Conservation (phyloP, 1,140 invertebrate genomes). For the Tribolium madens region DNA sequence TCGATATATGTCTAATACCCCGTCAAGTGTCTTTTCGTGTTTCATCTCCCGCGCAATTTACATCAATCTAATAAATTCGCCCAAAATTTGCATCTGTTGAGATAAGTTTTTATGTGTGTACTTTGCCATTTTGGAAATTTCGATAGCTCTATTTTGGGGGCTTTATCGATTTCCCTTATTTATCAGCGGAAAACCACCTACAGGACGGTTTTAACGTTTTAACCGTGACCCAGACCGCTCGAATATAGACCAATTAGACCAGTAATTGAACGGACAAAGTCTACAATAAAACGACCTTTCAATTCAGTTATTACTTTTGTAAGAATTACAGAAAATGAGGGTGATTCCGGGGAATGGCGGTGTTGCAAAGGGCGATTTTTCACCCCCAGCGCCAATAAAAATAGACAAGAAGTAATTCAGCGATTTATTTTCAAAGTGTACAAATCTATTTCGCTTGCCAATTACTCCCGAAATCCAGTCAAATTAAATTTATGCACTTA, state of each 20-base stretch:
- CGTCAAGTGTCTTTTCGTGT: constrained; percentile 17
- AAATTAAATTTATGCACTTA: background rate
- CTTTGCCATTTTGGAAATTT: background rate
- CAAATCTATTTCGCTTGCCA: background rate
- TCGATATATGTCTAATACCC: constrained; percentile 1
- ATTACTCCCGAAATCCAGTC: background rate
- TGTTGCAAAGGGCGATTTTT: background rate
- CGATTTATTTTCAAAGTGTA: background rate
- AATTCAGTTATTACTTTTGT: background rate
- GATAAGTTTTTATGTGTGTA: background rate
- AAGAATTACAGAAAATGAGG: too few species aligned
- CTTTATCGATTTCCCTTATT: too few species aligned
- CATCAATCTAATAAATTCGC: constrained; percentile 15
- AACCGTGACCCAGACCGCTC: too few species aligned
- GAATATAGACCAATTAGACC: too few species aligned
- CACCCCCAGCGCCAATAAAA: background rate
- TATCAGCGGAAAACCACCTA: too few species aligned
- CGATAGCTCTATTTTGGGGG: too few species aligned
- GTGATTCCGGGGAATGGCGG: too few species aligned
- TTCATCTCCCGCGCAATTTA: background rate
- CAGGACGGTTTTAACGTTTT: too few species aligned
- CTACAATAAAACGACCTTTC: background rate
- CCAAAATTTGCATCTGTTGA: background rate
- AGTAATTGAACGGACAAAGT: background rate
- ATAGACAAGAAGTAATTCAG: background rate